Conservation (phyloP, 53 echinoderm and acorn worm species). For the Echinometra lucunter region DNA sequence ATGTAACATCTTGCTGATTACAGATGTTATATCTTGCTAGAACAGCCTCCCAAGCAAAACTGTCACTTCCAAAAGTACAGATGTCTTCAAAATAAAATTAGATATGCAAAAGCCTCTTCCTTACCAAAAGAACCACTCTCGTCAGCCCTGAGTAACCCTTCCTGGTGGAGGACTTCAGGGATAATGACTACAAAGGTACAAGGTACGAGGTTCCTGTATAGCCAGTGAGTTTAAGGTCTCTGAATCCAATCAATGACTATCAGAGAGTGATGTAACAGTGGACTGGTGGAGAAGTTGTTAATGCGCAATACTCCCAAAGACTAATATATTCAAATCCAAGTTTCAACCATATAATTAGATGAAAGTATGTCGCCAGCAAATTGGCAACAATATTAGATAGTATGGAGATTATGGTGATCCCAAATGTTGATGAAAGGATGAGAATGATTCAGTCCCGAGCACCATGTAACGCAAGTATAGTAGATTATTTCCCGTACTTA, state of each 20-base stretch:
- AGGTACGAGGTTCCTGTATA: too few relatives aligned
- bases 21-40: too few relatives aligned
- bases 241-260: background rate
- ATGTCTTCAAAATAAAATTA: too few relatives aligned
- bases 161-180: too few relatives aligned
- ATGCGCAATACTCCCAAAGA: background rate
- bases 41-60: too few relatives aligned
- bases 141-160: too few relatives aligned
- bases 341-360: background rate
- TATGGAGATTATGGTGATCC: background rate
- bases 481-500: background rate
- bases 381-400: background rate
- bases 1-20: too few relatives aligned
- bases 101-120: too few relatives aligned
- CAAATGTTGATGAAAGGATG: background rate
- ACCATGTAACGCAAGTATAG: background rate
- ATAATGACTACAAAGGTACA: too few relatives aligned
- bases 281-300: background rate
- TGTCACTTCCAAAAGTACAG: too few relatives aligned
- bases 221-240: too few relatives aligned
- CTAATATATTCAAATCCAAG: background rate
- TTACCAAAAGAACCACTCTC: too few relatives aligned
- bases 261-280: background rate
- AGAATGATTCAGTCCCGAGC: background rate
- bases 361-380: slow-evolving; percentile 8